Conservation (phyloP, 2,113 vertebrate species). For the Hippocampus zosterae region DNA sequence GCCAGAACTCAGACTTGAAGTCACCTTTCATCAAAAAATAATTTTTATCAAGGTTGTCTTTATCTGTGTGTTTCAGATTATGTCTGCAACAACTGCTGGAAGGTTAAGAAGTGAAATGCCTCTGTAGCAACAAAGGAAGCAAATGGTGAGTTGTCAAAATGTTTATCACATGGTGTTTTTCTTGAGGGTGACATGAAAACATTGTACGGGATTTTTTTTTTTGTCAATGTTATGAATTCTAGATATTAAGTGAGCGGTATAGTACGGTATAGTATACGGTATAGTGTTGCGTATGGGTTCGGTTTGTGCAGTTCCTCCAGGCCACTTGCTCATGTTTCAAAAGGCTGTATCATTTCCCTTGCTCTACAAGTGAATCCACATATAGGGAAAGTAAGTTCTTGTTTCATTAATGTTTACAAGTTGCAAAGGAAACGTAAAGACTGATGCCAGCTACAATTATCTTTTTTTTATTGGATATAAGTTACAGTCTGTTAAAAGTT, state of each 20-base stretch:
- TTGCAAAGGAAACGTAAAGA: too few species aligned
- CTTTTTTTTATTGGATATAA: neutral
- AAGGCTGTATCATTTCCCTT: too few species aligned
- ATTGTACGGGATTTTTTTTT: neutral
- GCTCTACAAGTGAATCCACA: too few species aligned
- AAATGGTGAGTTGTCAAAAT: conserved; percentile 65
- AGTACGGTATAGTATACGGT: too few species aligned
- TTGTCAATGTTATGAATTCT: too few species aligned
- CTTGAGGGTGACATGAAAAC: neutral
- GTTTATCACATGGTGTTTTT: neutral
- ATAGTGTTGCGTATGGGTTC: too few species aligned
- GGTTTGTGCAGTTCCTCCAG: too few species aligned
- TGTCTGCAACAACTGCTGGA: conserved; percentile 38
- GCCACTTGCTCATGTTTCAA: too few species aligned
- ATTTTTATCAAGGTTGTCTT: neutral
- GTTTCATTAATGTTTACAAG: too few species aligned
- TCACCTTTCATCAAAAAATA: neutral
- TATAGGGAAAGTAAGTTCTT: too few species aligned
- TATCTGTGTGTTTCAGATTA: conserved; percentile 52
- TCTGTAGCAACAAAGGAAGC: conserved; percentile 60
- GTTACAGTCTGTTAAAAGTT: neutral
- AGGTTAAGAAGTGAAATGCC: conserved; percentile 63
- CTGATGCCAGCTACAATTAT: too few species aligned
- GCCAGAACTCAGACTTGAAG: neutral
- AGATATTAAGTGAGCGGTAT: too few species aligned